Conservation (phyloP, 2,888 invertebrate genomes). For the Himalopsyche kuldschensis region DNA sequence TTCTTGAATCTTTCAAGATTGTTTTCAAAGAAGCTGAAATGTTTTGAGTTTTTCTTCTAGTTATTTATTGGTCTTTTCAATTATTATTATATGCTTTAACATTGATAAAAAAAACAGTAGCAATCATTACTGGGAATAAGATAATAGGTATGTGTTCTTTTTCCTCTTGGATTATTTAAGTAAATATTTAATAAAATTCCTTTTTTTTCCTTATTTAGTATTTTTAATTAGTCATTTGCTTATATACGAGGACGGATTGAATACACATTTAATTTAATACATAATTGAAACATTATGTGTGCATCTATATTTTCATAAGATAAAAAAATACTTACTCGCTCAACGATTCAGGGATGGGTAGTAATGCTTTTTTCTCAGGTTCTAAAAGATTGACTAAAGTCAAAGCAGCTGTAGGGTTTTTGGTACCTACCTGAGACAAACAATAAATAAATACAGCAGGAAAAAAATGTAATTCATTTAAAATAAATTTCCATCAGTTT, state of each 20-base stretch:
- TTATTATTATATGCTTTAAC: no score
- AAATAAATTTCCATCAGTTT: no score
- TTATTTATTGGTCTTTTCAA: no score
- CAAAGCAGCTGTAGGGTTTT: constrained; percentile 52
- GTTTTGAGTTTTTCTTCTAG: no score
- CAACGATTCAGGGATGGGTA: constrained; percentile 28
- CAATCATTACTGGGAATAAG: not conserved
- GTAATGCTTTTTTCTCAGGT: not conserved
- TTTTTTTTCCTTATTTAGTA: not conserved
- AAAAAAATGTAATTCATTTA: not conserved
- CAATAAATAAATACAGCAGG: not conserved
- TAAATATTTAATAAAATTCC: not conserved
- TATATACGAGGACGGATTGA: no score
- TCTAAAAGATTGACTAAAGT: constrained; percentile 47
- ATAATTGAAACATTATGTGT: no score
- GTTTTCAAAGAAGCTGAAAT: no score
- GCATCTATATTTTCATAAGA: no score
- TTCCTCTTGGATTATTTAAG: constrained; percentile 47
- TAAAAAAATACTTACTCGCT: constrained; percentile 23
- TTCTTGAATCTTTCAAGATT: no score
- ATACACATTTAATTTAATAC: no score
- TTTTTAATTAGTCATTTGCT: not conserved
- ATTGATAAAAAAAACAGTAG: no score
- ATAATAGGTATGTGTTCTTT: constrained; percentile 40
- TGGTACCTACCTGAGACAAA: constrained; percentile 51